A percentile compares a stretch with the other conserved stretches of the same genome.
Conservation (phyloP, 1,140 invertebrate genomes). For the Drosophila santomea region DNA sequence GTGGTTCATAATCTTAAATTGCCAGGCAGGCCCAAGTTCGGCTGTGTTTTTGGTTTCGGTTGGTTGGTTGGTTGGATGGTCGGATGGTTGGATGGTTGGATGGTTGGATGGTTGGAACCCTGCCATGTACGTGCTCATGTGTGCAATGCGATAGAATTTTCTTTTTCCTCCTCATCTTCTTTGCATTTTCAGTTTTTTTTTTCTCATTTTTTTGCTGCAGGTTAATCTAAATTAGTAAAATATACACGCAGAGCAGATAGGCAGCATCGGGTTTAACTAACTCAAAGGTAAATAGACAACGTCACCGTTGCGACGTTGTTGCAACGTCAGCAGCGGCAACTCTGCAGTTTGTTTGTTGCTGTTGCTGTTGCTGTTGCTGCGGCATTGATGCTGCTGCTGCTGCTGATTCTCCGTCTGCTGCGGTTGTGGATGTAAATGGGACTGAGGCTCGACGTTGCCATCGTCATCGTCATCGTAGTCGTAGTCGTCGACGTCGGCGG, state of each 20-base stretch:
- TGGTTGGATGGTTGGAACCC: slow-evolving; percentile 22
- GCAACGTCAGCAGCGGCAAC: slow-evolving; percentile 71
- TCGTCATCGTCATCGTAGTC: slow-evolving; percentile 8
- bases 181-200: not conserved
- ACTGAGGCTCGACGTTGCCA: slow-evolving; percentile 37
- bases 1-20: slow-evolving; percentile 82
- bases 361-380: slow-evolving; percentile 18
- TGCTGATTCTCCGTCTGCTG: slow-evolving; percentile 26
- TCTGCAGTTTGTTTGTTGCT: slow-evolving; percentile 70
- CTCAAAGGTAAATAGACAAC: slow-evolving; percentile 75
- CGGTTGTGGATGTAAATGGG: slow-evolving; percentile 33
- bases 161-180: slow-evolving; percentile 10
- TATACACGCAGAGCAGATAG: slow-evolving; percentile 61
- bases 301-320: slow-evolving; percentile 43
- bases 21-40: slow-evolving; percentile 39
- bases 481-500: slow-evolving; percentile 18
- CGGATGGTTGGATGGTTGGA: slow-evolving; percentile 15
- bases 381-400: slow-evolving; percentile 8
- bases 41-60: slow-evolving; percentile 6
- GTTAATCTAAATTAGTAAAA: slow-evolving; percentile 83
- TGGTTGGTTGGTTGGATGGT: slow-evolving; percentile 7
- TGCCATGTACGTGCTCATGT: slow-evolving; percentile 75
- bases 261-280: slow-evolving; percentile 64
- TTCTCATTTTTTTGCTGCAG: slow-evolving; percentile 48
- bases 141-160: slow-evolving; percentile 77